These are phyloP conservation scores for Pantherophis guttatus DNA, from an alignment of 2,113 vertebrate species.

Conservation along the genomic window DNA sequence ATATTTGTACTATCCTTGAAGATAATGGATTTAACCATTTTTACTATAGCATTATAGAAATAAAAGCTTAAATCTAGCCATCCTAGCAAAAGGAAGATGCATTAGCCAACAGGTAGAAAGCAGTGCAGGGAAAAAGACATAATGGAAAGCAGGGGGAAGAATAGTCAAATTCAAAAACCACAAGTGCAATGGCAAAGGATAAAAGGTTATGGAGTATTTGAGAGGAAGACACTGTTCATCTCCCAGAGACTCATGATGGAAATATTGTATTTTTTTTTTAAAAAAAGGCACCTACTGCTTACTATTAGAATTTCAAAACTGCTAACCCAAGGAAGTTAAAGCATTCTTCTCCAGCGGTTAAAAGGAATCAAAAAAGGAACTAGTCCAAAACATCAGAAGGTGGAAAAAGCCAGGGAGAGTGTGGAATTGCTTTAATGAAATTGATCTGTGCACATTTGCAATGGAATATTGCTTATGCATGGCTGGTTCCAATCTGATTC, in stretches of 20 bases:
- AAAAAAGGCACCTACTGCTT: constrained; percentile 60
- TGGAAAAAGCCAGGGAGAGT: constrained; percentile 40
- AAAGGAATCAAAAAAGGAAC: constrained; percentile 22
- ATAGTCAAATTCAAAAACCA: constrained; percentile 60
- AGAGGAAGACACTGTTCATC: constrained; percentile 54
- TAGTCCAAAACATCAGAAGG: constrained; percentile 21
- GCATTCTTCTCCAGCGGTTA: constrained; percentile 31
- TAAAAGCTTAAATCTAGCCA: constrained; percentile 3
- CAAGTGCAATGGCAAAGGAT: constrained; percentile 61
- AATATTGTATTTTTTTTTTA: constrained; percentile 42
- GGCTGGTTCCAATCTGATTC: constrained; percentile 54
- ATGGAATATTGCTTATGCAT: constrained; percentile 39
- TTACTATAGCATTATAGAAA: background rate
- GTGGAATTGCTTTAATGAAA: constrained; percentile 59
- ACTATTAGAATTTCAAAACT: constrained; percentile 39
- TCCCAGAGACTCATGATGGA: constrained; percentile 44
- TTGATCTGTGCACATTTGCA: constrained; percentile 24
- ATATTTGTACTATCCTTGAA: constrained; percentile 8
- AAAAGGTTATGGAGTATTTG: constrained; percentile 55
- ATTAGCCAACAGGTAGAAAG: constrained; percentile 6
- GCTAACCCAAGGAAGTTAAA: constrained; percentile 47
- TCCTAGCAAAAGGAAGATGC: constrained; percentile 4
- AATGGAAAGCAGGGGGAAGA: constrained; percentile 29
- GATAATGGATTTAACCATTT: background rate
- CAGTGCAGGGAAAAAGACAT: constrained; percentile 39